phyloP scores from a whole-genome alignment of 2,113 vertebrate genomes.

The Mormoops blainvillei region DNA sequence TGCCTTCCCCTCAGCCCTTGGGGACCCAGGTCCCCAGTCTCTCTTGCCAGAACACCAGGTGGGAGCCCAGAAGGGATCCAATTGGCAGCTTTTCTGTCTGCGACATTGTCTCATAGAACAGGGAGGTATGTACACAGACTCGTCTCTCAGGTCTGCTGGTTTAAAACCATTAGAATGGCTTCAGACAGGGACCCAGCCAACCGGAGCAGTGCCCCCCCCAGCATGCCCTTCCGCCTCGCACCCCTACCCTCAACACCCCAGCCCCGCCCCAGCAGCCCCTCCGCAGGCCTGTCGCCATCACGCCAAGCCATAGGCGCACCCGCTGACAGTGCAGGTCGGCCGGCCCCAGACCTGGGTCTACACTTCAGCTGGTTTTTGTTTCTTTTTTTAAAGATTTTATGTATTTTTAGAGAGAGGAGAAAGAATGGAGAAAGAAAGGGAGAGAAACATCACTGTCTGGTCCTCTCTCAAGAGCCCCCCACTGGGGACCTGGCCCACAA shows the following conservation, averaged over 20 bases:
- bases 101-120: background rate
- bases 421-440: too few relatives aligned
- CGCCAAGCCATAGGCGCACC: accelerated
- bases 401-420: too few relatives aligned
- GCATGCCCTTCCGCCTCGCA: background rate
- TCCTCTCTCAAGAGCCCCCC: too few relatives aligned
- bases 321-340: background rate
- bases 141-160: background rate
- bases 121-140: background rate
- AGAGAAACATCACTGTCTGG: too few relatives aligned
- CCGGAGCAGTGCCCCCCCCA: too few relatives aligned
- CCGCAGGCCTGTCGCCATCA: accelerated
- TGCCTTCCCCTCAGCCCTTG: background rate
- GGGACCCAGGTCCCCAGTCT: background rate
- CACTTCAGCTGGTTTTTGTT: background rate
- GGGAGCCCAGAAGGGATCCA: background rate
- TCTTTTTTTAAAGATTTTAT: too few relatives aligned
- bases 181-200: too few relatives aligned
- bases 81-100: background rate
- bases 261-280: background rate
- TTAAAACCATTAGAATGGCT: background rate
- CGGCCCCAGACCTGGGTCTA: background rate
- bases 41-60: accelerated
- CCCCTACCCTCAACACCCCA: too few relatives aligned
- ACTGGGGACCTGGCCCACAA: too few relatives aligned